Evolutionary conservation across 1,140 invertebrate species (phyloP), one percentile per base, ranked within the genome.

Genomic region (Drosophila elegans): DNA sequence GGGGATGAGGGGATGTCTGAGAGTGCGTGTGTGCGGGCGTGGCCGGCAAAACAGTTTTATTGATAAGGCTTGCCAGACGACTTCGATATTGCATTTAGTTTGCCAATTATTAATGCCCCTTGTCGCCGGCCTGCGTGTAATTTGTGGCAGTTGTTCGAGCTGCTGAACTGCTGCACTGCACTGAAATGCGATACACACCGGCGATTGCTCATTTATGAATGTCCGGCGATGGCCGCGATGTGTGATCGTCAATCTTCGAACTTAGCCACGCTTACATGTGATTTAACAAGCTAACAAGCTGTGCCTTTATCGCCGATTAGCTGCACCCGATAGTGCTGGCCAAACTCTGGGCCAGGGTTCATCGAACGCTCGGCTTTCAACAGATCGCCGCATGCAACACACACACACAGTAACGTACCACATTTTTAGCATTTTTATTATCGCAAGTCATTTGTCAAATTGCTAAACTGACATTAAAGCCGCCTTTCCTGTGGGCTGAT

Each of bases 401-500:
- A 42, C 67, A 66, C 62, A 45, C 68, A 42, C 67, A 66, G 56
- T 36, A 69, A 69, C 69, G 38, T 74, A 57, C 57, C 57, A 63
- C 78, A 81, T 66, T 81, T 80, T 71, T 62, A 78, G 74, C 71
- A 79, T 80, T 61, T 66, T 72, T 68, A 49, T 71, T 86, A 86
- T 89, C 79, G 73, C 61, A 49, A 86, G 83, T 86, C 83, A 86
- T 86, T 86, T 86, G 83, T 86, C 83, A 86, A 86, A 86, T 86
- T 86, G 79, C 83, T 88, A 83, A 86, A 86, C 83, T 86, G 83
- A 86, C 83, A 86, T 86, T 86, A 86, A 88, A 80, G 67, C 84
- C 66, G 81, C 76, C 74, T 76, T 75, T 72, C 68, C 68, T 78
- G 72, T 67, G 64, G 64, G 56, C 80, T 82, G 83, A 86, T 88